Evolutionary conservation across 2,888 invertebrate species (phyloP).

Genomic region (Carabus problematicus): DNA sequence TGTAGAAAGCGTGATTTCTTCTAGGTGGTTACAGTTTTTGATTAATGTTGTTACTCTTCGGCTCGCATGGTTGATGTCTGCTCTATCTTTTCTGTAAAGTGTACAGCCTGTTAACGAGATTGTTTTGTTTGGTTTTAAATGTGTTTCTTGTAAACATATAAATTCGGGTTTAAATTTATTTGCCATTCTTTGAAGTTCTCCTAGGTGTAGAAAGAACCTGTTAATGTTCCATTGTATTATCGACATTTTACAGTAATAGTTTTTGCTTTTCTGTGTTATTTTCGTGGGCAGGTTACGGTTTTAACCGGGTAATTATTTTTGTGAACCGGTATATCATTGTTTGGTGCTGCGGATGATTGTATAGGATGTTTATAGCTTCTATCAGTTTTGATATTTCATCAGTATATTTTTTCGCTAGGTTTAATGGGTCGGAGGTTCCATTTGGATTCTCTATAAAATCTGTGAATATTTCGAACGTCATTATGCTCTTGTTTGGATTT

Average conservation of each 20-base stretch:
- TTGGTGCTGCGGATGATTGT: too few relatives aligned
- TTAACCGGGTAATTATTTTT: too few relatives aligned
- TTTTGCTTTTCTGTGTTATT: too few relatives aligned
- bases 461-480: too few relatives aligned
- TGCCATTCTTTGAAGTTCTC: conserved; percentile 4
- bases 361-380: too few relatives aligned
- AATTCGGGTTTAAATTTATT: not conserved
- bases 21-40: not conserved
- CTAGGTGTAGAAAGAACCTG: not conserved
- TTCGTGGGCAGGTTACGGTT: too few relatives aligned
- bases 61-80: not conserved
- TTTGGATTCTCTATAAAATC: too few relatives aligned
- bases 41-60: conserved; percentile 3
- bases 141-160: conserved; percentile 14
- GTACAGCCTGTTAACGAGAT: not conserved
- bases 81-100: conserved; percentile 16
- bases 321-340: too few relatives aligned
- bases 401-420: too few relatives aligned
- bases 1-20: conserved; percentile 4
- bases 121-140: conserved; percentile 7
- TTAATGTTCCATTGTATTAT: conserved; percentile 22
- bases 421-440: too few relatives aligned
- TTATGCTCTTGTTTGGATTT: too few relatives aligned
- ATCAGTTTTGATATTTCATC: too few relatives aligned
- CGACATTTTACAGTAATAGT: not conserved